Percentiles rank a stretch among this genome's conserved stretches.
phyloP scores from a whole-genome alignment of 2,797 vertebrate species.

The Xerus rutilus region DNA sequence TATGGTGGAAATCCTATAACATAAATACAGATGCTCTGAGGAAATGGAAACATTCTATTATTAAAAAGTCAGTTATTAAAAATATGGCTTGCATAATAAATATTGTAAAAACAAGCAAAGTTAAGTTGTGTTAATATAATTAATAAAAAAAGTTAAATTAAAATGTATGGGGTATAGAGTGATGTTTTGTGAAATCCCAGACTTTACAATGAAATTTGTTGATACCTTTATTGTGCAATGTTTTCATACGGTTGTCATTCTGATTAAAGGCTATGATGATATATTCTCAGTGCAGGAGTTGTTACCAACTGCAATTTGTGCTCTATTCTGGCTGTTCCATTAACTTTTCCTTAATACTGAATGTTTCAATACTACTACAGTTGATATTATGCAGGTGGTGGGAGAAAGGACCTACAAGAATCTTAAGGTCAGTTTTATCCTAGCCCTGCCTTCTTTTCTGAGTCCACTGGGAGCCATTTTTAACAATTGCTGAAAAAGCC shows the following conservation, averaged over 20 bases:
- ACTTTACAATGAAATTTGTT: background rate
- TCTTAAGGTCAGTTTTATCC: conserved; percentile 69
- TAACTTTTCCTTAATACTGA: conserved; percentile 1
- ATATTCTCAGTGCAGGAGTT: conserved; percentile 41
- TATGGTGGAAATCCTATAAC: background rate
- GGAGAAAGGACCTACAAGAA: conserved; percentile 42
- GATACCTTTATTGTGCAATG: background rate
- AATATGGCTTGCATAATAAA: background rate
- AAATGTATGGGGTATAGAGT: background rate
- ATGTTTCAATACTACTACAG: background rate
- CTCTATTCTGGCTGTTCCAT: conserved; percentile 8
- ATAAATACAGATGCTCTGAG: background rate
- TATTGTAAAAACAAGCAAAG: background rate
- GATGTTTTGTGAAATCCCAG: background rate
- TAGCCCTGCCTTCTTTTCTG: conserved; percentile 1
- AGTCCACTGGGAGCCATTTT: conserved; percentile 23
- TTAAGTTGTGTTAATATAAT: background rate
- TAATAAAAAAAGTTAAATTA: background rate
- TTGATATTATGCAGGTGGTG: conserved; percentile 15
- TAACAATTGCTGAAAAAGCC: conserved; percentile 62
- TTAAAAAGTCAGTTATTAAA: conserved; percentile 28
- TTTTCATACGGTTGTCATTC: conserved; percentile 28
- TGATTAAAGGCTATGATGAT: background rate
- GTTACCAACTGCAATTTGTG: background rate
- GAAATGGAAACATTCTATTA: background rate